Conservation (phyloP, 35 echinoderm and acorn worm species). For the Apostichopus parvimensis region DNA sequence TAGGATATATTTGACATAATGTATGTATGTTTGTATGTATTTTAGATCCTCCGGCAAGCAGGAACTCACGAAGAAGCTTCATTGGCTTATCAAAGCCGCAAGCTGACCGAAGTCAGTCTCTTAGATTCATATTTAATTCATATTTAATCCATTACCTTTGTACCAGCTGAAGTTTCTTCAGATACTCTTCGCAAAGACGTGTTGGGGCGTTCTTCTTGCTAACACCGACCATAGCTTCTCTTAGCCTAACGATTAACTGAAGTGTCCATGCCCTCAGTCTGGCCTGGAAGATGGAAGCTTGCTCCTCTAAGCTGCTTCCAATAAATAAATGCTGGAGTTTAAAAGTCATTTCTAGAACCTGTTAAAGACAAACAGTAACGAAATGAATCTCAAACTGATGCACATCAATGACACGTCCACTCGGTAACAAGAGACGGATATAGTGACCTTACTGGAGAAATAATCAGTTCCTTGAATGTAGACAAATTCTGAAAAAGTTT, state of each 20-base stretch:
- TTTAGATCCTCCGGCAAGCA: no score
- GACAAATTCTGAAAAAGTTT: no score
- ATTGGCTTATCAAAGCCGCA: no score
- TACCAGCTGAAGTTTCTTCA: slow-evolving; percentile 67
- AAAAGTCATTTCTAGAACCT: slow-evolving; percentile 77
- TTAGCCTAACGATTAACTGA: slow-evolving; percentile 73
- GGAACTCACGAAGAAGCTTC: no score
- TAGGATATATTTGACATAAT: background rate
- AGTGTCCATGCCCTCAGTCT: slow-evolving; percentile 79
- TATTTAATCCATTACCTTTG: slow-evolving; percentile 68
- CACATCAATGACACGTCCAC: background rate
- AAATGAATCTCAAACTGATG: background rate
- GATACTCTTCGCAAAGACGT: slow-evolving; percentile 72
- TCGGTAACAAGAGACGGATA: background rate
- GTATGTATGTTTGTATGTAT: no score
- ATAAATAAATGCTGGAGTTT: slow-evolving; percentile 87
- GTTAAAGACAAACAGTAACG: background rate
- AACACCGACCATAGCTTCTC: slow-evolving; percentile 49
- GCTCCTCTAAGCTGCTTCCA: slow-evolving; percentile 75
- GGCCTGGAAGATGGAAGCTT: slow-evolving; percentile 80
- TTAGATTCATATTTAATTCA: no score
- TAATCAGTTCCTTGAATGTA: no score
- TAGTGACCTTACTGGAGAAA: no score
- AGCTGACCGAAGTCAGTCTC: no score
- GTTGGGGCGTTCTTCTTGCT: slow-evolving; percentile 43